A percentile compares a stretch with the other conserved stretches of the same genome.
Evolutionary conservation across 2,888 invertebrate genomes (phyloP).

Genomic region (Meteorus colon): DNA sequence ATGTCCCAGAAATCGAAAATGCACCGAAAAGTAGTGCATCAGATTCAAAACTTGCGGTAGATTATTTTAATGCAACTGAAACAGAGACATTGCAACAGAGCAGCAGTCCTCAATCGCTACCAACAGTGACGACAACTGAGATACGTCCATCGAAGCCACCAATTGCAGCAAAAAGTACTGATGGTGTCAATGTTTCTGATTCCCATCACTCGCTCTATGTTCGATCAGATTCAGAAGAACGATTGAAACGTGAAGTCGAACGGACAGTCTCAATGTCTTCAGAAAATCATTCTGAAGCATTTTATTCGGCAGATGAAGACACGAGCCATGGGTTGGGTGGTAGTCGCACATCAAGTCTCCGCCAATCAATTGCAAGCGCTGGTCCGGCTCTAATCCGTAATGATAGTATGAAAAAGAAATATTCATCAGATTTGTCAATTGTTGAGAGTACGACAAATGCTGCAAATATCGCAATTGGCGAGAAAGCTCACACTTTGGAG

Average conservation of each 20-base stretch:
- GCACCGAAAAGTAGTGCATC: slow-evolving; percentile 88
- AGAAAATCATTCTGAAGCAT: slow-evolving; percentile 93
- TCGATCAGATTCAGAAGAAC: slow-evolving; percentile 77
- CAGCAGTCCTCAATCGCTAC: slow-evolving; percentile 65
- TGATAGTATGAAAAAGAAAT: slow-evolving; percentile 75
- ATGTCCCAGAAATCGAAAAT: slow-evolving; percentile 74
- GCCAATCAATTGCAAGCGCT: slow-evolving; percentile 80
- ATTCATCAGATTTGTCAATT: slow-evolving; percentile 77
- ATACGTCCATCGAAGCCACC: slow-evolving; percentile 65
- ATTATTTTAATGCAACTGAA: slow-evolving; percentile 77
- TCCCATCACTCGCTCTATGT: slow-evolving; percentile 80
- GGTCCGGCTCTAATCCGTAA: slow-evolving; percentile 72
- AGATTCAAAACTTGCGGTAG: slow-evolving; percentile 88
- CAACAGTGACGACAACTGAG: slow-evolving; percentile 62
- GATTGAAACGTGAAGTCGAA: slow-evolving; percentile 80
- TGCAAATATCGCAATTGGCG: slow-evolving; percentile 54
- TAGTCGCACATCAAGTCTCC: slow-evolving; percentile 81
- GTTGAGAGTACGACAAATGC: slow-evolving; percentile 68
- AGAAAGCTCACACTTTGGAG: slow-evolving; percentile 70
- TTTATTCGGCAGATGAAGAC: slow-evolving; percentile 95
- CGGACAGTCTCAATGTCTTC: slow-evolving; percentile 91
- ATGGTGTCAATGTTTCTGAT: slow-evolving; percentile 78
- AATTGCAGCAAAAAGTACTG: slow-evolving; percentile 73
- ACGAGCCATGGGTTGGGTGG: slow-evolving; percentile 76
- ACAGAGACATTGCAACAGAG: slow-evolving; percentile 63